Evolutionary conservation across 2,888 invertebrate genomes (phyloP).

Genomic region (Perizoma flavofasciatum): DNA sequence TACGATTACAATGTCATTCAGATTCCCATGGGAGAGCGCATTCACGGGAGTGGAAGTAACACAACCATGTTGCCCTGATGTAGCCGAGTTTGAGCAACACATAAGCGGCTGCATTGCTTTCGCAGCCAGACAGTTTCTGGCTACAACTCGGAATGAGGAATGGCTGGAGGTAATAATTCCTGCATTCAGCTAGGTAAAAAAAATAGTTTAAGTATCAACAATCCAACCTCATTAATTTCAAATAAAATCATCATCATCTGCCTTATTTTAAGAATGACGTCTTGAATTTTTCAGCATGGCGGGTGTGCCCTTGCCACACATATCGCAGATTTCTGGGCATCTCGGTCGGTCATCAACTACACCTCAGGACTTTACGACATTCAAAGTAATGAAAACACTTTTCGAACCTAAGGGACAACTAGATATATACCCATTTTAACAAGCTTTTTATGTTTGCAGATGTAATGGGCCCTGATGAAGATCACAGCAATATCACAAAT

Average conservation of each 20-base stretch:
- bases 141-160: slow-evolving; percentile 71
- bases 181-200: background rate
- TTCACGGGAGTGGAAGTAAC: slow-evolving; percentile 85
- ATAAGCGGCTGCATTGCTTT: slow-evolving; percentile 84
- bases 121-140: slow-evolving; percentile 75
- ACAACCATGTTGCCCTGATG: slow-evolving; percentile 83
- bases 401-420: background rate
- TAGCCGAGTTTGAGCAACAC: slow-evolving; percentile 83
- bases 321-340: slow-evolving; percentile 85
- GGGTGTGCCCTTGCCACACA: slow-evolving; percentile 83
- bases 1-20: slow-evolving; percentile 36
- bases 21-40: slow-evolving; percentile 86
- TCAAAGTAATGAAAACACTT: slow-evolving; percentile 56
- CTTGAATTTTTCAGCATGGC: slow-evolving; percentile 65
- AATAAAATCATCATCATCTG: too few species aligned
- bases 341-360: slow-evolving; percentile 79
- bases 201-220: too few species aligned
- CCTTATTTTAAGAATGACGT: too few species aligned
- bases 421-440: background rate
- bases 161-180: slow-evolving; percentile 67
- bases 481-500: slow-evolving; percentile 82
- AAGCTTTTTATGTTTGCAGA: slow-evolving; percentile 54
- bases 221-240: too few species aligned
- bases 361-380: slow-evolving; percentile 77
- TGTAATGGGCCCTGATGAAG: slow-evolving; percentile 87